Base-by-base conservation (phyloP, 1,140 invertebrate species). In the Portunus trituberculatus region DNA sequence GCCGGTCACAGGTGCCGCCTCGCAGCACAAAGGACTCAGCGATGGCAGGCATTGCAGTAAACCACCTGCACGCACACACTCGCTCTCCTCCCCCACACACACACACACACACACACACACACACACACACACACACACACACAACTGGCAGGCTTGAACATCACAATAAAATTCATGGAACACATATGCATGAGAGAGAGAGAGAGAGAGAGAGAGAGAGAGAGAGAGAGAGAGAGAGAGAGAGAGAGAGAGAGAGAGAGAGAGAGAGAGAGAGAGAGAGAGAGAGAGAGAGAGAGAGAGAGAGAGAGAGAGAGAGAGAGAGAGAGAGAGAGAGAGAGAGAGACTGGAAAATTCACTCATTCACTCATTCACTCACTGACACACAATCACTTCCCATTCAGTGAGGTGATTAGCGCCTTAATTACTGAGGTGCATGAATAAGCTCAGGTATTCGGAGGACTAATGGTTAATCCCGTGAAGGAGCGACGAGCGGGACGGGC, bases 51-150 rank as follows among this genome's bases (percentile, higher is more conserved):
- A 20, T 59, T 59, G 52, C 52, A 59, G 0, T 59, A 20, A 59
- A 12, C 52, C 52, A 59, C 52, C 52, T 59, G 52, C 20, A 59
- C 52, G 20, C 52, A 59, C 52, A 59, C 52, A 59, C 52, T 12
- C 52, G 6, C 39, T 6, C 39, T 39, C 39, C 39, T 39, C 39
- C 39, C 39, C 1, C 39, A 39, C 39, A 39, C 39, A 59, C 14
- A 87, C 84, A 87, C 28, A 87, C 16, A 87, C 8, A 87, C n/a
- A 87, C 3, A 87, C 84, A 87, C 28, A 28, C 84, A 87, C 28
- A 87, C 12, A 87, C 28, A 87, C 84, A 87, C 28, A 25, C 84
- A 25, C 84, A 25, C 84, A 25, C 84, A 16, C 28, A 32, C 84
- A 16, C 28, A 39, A 10, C 84, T 29, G 39, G 12, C 14, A 32